Conservation (phyloP, 2,113 vertebrate species). For the Oryzias javanicus region DNA sequence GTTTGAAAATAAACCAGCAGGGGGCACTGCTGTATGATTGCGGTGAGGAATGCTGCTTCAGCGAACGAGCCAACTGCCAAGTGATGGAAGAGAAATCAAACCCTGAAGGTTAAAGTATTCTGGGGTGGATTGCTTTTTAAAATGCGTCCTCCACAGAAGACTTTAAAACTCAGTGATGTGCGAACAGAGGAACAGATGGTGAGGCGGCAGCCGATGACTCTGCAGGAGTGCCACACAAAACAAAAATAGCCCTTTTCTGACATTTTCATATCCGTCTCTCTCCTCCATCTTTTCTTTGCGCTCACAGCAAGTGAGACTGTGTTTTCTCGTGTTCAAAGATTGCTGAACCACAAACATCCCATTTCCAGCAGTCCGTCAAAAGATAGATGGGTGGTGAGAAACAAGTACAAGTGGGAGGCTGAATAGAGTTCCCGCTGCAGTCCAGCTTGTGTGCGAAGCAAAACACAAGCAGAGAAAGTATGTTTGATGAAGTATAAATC, state of each 20-base stretch:
- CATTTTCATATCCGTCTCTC: constrained; percentile 32
- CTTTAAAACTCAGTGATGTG: constrained; percentile 43
- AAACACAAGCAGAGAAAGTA: no score
- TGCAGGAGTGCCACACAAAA: constrained; percentile 45
- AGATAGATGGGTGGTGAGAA: neutral
- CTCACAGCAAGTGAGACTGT: constrained; percentile 9
- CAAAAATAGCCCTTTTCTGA: constrained; percentile 40
- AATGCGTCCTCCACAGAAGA: constrained; percentile 3
- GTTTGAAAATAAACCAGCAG: constrained; percentile 50
- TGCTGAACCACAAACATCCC: constrained; percentile 37
- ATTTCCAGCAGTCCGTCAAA: constrained; percentile 31
- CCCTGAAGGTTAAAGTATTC: constrained; percentile 5
- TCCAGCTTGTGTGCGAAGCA: neutral
- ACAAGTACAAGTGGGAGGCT: neutral
- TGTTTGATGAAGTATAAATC: no score
- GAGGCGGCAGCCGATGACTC: constrained; percentile 58
- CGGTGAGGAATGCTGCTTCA: constrained; percentile 2
- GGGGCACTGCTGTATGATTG: constrained; percentile 70
- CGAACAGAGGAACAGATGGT: constrained; percentile 51
- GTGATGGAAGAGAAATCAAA: constrained; percentile 5
- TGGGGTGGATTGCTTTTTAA: neutral
- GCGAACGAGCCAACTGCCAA: neutral
- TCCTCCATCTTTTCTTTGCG: constrained; percentile 18
- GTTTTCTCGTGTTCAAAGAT: constrained; percentile 21
- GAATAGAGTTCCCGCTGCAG: neutral